Conservation (phyloP, 2,797 vertebrate species). For the Serranus cabrilla region DNA sequence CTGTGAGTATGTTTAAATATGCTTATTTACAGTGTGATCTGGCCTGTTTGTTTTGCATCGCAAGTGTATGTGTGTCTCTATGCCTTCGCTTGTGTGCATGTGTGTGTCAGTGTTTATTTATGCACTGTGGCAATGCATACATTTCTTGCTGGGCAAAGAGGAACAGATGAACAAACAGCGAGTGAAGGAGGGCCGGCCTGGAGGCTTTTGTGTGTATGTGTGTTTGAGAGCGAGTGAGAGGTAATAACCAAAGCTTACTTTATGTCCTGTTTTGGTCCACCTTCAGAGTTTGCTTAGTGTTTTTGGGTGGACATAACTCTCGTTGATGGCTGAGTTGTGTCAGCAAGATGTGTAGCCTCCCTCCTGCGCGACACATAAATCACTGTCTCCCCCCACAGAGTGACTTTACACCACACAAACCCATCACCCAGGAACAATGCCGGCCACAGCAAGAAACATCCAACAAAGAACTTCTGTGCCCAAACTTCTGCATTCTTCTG, state of each 20-base stretch:
- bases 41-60: slow-evolving; percentile 37
- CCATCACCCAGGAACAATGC: slow-evolving; percentile 32
- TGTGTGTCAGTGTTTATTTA: slow-evolving; percentile 61
- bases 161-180: slow-evolving; percentile 60
- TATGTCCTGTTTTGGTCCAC: slow-evolving; percentile 55
- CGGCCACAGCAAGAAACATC: slow-evolving; percentile 13
- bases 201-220: slow-evolving; percentile 31
- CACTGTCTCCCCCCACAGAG: slow-evolving; percentile 40
- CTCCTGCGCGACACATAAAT: slow-evolving; percentile 59
- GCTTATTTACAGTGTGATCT: slow-evolving; percentile 45
- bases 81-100: slow-evolving; percentile 30
- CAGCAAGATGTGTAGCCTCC: slow-evolving; percentile 55
- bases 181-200: slow-evolving; percentile 36
- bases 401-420: slow-evolving; percentile 37
- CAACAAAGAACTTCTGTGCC: slow-evolving; percentile 22
- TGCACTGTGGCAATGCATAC: slow-evolving; percentile 58
- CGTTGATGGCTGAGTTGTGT: slow-evolving; percentile 58
- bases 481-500: slow-evolving; percentile 13
- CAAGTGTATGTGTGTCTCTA: slow-evolving; percentile 23
- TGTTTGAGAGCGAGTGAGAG: slow-evolving; percentile 17
- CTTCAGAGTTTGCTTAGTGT: slow-evolving; percentile 56
- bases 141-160: slow-evolving; percentile 61
- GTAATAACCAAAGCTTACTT: slow-evolving; percentile 51
- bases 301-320: slow-evolving; percentile 62
- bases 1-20: slow-evolving; percentile 48